Conservation (phyloP, 2,888 invertebrate genomes). For the Hetaerina titia region DNA sequence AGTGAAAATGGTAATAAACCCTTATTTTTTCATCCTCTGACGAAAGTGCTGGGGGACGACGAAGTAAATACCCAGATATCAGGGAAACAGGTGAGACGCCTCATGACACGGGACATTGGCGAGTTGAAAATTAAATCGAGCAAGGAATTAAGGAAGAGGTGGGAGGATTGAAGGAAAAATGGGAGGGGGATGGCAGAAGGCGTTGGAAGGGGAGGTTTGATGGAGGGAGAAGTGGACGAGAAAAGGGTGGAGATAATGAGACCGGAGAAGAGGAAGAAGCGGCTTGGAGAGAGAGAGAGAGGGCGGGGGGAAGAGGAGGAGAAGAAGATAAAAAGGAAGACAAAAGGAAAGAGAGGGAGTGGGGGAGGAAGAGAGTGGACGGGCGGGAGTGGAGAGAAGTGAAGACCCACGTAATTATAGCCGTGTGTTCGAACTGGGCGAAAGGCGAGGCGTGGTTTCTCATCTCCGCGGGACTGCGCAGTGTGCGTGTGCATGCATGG, state of each 20-base stretch:
- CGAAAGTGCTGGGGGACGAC: neutral
- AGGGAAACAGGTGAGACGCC: neutral
- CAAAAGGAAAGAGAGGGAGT: neutral
- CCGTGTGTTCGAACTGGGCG: slow-evolving; percentile 1
- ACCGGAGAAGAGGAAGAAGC: neutral
- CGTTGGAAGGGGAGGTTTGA: neutral
- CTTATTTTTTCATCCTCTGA: neutral
- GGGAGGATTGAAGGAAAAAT: neutral
- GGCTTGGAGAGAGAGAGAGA: neutral
- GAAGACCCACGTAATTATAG: neutral
- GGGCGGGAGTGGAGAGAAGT: neutral
- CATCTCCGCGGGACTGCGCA: slow-evolving; percentile 14
- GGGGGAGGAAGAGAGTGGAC: neutral
- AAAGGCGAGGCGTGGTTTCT: slow-evolving; percentile 32
- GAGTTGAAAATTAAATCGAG: neutral
- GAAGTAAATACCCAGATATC: neutral
- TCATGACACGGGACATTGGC: neutral
- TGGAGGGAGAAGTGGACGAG: neutral
- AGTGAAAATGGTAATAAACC: neutral
- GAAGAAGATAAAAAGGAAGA: neutral
- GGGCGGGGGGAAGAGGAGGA: neutral
- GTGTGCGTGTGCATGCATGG: neutral
- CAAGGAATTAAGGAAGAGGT: neutral
- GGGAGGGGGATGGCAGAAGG: neutral
- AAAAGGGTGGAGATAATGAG: neutral